Evolutionary conservation across 2,888 invertebrate genomes (phyloP), one percentile per base, ranked within the genome.

Genomic region (Diaperis boleti): DNA sequence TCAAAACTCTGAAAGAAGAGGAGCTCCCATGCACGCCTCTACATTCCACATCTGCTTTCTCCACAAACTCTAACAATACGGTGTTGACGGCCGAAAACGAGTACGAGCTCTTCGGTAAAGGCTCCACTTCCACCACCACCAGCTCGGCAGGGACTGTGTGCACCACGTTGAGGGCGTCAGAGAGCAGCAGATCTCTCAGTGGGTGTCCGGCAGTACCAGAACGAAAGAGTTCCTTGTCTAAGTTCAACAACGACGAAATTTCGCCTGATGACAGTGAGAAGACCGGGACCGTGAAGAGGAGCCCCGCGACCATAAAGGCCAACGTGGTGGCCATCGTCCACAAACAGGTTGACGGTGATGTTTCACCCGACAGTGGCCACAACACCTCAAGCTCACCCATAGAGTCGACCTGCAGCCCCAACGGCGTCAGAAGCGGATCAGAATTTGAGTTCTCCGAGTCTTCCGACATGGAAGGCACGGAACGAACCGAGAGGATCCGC

Each of bases 121-220:
- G 95, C 1, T 94, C 93, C 1, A 95, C 95, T 0, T 94, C 93
- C 50, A 95, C 95, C 0, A 95, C 95, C 0, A 93, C 94, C 0
- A 94, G 94, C 76, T 94, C 94, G 0, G 94, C 94, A 39, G 94
- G 94, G 52, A 95, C 95, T 0, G 94, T 95, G 13, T 94, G 94
- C 75, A 94, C 94, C 0, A 91, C 94, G 1, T 79, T 94, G 56
- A 84, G 91, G 83, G 90, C 91, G 6, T 86, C 88, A 31, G 86
- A 86, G 59, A 89, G 89, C 72, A 87, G 86, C 71, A 83, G 85
- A 68, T 88, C 88, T 26, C 79, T 88, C 61, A 82, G 86, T 1
- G 83, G 85, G 37, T 90, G 90, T 0, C 94, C 94, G 0, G 89
- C 90, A 39, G 92, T 92, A 20, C 94, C 94, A 1, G 93, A 93